Evolutionary conservation across 2,888 invertebrate species (phyloP), one percentile per base, ranked within the genome.

Genomic region (Calameuta idolon): DNA sequence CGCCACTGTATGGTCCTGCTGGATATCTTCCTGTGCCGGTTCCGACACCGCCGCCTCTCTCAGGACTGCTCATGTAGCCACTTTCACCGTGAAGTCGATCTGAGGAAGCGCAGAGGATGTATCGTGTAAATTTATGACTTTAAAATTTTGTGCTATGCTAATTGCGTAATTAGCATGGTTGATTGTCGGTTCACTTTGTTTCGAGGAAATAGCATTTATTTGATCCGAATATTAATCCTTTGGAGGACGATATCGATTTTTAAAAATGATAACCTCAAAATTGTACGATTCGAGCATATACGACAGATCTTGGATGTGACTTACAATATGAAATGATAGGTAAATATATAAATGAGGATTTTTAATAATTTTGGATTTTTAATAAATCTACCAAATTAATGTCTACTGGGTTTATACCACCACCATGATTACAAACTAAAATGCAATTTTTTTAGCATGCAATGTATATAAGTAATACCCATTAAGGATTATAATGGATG

Each of bases 21-120:
- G 91, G 89, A 81, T 91, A 91, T 82, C 91, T 89, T 80, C 89
- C 89, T 11, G 90, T 86, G 75, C 86, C 86, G 68, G 86, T 83
- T 11, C 86, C 88, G 30, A 87, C 86, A 1, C 88, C 88, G n/a
- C 91, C 90, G n/a, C 94, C 94, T 81, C 97, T 94, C 89, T 97
- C 97, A 0, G 97, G 97, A 1, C 97, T 97, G 77, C 97, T 97
- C 94, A 97, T 96, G 91, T 97, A 97, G 11, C 97, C 97, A 81
- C 92, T 92, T 90, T 95, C 95, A 92, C 92, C 90, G 82, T 92
- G 92, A 79, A 91, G 84, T 77, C 92, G 92, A 90, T 92, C 92
- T 90, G 85, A 76, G 79, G 79, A 71, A 71, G 31, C 31, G 71
- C 31, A 55, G 15, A 55, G 23, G 55, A 55, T 23, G 23, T 55